A percentile compares a stretch with the other conserved stretches of the same genome.
Evolutionary conservation across 1,140 invertebrate genomes (phyloP).

Genomic region (Amyelois transitella): DNA sequence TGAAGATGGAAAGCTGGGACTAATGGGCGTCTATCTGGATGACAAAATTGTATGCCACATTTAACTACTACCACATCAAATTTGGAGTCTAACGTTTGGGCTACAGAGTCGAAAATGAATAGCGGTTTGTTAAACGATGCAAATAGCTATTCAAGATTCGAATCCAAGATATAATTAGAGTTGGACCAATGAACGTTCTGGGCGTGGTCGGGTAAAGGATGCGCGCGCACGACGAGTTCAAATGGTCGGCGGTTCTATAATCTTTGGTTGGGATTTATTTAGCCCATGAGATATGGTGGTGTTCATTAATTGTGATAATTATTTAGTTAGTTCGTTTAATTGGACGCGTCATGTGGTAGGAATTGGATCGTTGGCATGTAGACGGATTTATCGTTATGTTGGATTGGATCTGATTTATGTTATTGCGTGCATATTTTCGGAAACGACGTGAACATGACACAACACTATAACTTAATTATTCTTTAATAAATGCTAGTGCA

Average conservation of each 20-base stretch:
- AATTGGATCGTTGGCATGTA: conserved; percentile 3
- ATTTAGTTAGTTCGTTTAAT: conserved; percentile 68
- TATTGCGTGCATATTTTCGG: neutral
- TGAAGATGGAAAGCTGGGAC: conserved; percentile 63
- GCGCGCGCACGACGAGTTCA: conserved; percentile 29
- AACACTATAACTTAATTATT: too few species aligned
- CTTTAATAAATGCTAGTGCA: too few species aligned
- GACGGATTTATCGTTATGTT: conserved; percentile 12
- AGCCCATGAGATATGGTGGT: conserved; percentile 53
- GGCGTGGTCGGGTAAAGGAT: conserved; percentile 40
- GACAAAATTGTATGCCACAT: conserved; percentile 54
- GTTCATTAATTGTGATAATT: conserved; percentile 71
- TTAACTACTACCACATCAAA: conserved; percentile 23
- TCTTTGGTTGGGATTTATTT: conserved; percentile 51
- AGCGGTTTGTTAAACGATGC: conserved; percentile 50
- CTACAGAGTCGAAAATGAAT: conserved; percentile 21
- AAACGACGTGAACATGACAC: too few species aligned
- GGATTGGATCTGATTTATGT: neutral
- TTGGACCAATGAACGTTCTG: conserved; percentile 51
- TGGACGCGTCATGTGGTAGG: conserved; percentile 54
- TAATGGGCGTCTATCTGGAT: conserved; percentile 67
- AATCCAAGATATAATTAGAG: conserved; percentile 63
- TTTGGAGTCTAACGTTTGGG: conserved; percentile 6
- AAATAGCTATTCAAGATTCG: conserved; percentile 57
- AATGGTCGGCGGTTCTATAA: neutral